Evolutionary conservation across 2,797 vertebrate genomes (phyloP), one percentile per base, ranked within the genome.

Genomic region (Tiaroga cobitis): DNA sequence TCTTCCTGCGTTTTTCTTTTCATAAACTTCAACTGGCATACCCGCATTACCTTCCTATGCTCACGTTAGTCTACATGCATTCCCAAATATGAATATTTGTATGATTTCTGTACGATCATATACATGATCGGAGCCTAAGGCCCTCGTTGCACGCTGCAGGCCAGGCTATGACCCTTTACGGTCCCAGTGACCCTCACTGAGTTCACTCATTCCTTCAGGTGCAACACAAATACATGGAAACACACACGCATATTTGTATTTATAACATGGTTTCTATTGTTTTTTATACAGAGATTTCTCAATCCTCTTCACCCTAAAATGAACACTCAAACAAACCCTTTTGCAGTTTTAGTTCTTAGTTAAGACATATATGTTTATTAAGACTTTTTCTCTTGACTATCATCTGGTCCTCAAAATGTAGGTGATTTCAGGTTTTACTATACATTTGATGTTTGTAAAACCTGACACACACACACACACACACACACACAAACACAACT

Each of bases 121-220:
- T 78, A 84, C 61, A 54, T 65, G 69, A 39, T 75, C 72, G 41
- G 41, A 51, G 61, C 72, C 80, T 51, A 41, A 46, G 63, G 81
- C 68, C 65, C 49, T 84, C 46, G 13, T 69, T 83, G 82, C 76
- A 78, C 13, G 61, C 84, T 78, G 85, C 19, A 78, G 87, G 87
- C 86, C 82, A 87, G 84, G 67, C 70, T 63, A 63, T 81, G 87
- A 65, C 83, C 86, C 81, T 81, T 18, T 75, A 34, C 51, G 21
- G 73, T 77, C 37, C 83, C 79, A 41, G 39, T 88, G 87, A 85
- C 83, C 87, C 86, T 39, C 41, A 68, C 67, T 75, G 77, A 79
- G 83, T 85, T 87, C 49, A 87, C 39, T 70, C 26, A 79, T 87
- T 84, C 89, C 89, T 88, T 77, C 68, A 84, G 89, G 87, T 87